Evolutionary conservation across 2,797 vertebrate genomes (phyloP).

Genomic region (Carduelis carduelis): DNA sequence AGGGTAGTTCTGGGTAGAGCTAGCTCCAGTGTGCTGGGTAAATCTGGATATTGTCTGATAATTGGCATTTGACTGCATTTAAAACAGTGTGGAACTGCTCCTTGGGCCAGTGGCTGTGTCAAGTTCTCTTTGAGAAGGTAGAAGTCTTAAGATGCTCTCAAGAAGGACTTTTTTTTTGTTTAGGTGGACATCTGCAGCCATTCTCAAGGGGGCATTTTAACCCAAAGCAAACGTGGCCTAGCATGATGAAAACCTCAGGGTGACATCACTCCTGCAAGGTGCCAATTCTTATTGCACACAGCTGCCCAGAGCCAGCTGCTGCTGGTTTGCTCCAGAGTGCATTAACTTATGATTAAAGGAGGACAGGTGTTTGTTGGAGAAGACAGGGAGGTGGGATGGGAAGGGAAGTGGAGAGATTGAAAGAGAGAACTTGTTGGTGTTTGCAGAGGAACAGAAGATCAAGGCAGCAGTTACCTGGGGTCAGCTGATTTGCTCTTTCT

Average conservation of each 20-base stretch:
- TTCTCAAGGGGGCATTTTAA: not conserved
- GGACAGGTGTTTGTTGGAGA: not conserved
- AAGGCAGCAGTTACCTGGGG: not conserved
- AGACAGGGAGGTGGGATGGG: not conserved
- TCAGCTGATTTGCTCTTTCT: not conserved
- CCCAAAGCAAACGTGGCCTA: rapidly evolving
- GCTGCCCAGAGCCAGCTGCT: not conserved
- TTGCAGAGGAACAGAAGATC: not conserved
- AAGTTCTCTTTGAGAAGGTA: not conserved
- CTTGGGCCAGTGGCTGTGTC: not conserved
- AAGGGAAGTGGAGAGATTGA: not conserved
- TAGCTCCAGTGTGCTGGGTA: not conserved
- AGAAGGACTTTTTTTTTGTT: not conserved
- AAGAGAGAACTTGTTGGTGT: not conserved
- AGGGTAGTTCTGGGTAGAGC: not conserved
- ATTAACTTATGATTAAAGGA: not conserved
- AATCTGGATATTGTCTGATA: not conserved
- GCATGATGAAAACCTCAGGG: not conserved
- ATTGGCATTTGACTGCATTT: not conserved
- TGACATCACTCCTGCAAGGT: not conserved
- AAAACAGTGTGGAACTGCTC: not conserved
- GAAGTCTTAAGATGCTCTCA: not conserved
- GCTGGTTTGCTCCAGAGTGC: not conserved
- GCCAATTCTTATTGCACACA: not conserved
- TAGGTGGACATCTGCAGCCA: not conserved